Evolutionary conservation across 1,140 invertebrate species (phyloP), one percentile per base, ranked within the genome.

Genomic region (Drosophila aff.): DNA sequence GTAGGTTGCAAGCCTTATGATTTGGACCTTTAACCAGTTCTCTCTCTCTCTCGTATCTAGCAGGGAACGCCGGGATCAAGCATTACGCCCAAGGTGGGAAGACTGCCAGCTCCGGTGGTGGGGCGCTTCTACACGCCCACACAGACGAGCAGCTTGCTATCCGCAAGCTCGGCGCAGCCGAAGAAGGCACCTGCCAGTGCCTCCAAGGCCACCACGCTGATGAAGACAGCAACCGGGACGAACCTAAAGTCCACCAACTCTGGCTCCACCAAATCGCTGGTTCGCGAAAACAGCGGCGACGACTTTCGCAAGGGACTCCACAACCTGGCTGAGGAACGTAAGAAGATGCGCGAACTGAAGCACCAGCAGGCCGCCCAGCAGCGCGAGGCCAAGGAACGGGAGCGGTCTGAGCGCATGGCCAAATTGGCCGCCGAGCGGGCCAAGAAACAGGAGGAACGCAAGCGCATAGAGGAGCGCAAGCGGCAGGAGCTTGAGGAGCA

Each of bases 331-430:
- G 95, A 95, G 78, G 94, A 95, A 46, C 94, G 94, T 44, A 94
- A 93, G 74, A 94, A 94, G 61, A 94, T 94, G 78, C 92, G 95
- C 1, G 94, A 95, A 69, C 93, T 95, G 59, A 95, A 95, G 63
- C 94, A 95, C 83, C 69, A 93, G 16, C 94, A 94, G 65, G 95
- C 94, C 11, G 94, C 93, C 60, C 92, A 94, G 66, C 93, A 93
- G n/a, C 93, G 94, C 13, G 94, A 95, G 69, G 93, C 93, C 3
- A 94, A 94, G 59, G 95, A 95, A 57, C 94, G 93, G 47, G 94
- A 84, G 93, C 93, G 85, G 62, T 94, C 76, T 38, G 93, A 78
- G 92, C 93, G 89, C 43, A 91, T 79, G 92, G 94, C 91, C 81
- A 95, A 94, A 91, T 83, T 94, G 63, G 94, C 94, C 46, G 94